Base-by-base conservation (phyloP, 2,113 vertebrate genomes). In the Oreotrochilus melanogaster region DNA sequence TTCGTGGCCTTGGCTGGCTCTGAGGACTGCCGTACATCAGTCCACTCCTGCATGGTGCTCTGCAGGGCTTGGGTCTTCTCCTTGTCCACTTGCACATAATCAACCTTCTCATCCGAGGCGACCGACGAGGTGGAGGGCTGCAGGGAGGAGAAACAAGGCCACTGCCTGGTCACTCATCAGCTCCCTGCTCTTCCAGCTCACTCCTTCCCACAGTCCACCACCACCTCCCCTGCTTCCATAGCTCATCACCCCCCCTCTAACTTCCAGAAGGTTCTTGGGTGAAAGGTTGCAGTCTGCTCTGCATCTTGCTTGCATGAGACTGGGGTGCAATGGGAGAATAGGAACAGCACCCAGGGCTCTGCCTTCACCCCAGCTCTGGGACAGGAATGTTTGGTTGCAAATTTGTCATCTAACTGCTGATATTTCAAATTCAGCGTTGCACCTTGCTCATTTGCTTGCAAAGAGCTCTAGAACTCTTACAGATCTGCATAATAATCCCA, bases 11-110 rank as follows among this genome's bases (percentile, higher is more conserved):
- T 99, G 89, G 98, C 35, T 5, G 99, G 98, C 91, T 99, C 99
- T 1, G 98, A 98, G 80, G 99, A 99, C 98, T 99, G 99, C 62
- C 99, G 98, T 88, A 99, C 99, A 3, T 99, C 99, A 4, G 99
- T 99, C 99, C 99, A 99, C 97, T 99, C 99, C 98, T 99, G 99
- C 99, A 99, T 99, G 95, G 99, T 99, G 98, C 97, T 99, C 96
- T 99, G 99, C 94, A 99, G 98, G 0, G 99, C 99, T 93, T 99
- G 99, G 0, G 99, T 99, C 98, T 99, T 99, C 97, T 99, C 99
- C 91, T 99, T 99, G 97, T 99, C 99, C 65, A 99, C 99, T 83
- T 99, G 99, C 53, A 99, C 99, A 1, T 99, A 99, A 96, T 99
- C 99, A 69, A 99, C 99, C 97, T 99, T 99, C 97, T 99, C 99